phyloP scores from a whole-genome alignment of 2,888 invertebrate genomes.

The Caenorhabditis zanzibari region DNA sequence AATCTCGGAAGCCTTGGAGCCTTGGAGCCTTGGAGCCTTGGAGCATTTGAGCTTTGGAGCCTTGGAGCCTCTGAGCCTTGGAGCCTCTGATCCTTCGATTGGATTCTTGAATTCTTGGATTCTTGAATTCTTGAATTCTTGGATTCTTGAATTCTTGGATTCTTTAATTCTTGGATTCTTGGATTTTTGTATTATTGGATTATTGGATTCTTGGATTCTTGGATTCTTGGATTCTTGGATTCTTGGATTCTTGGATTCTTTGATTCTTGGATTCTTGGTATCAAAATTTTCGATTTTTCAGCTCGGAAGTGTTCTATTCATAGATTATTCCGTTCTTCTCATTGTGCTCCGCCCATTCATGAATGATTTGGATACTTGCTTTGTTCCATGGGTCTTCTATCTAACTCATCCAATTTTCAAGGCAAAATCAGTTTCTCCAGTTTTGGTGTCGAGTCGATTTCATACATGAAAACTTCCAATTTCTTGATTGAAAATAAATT shows the following conservation, averaged over 20 bases:
- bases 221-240: neutral
- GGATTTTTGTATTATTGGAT: too few species aligned
- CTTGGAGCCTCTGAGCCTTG: too few species aligned
- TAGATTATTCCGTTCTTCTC: neutral
- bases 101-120: too few species aligned
- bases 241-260: too few species aligned
- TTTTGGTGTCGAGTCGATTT: neutral
- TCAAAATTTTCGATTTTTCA: neutral
- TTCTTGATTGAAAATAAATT: too few species aligned
- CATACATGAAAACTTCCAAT: neutral
- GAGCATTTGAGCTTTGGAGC: too few species aligned
- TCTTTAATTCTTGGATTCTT: too few species aligned
- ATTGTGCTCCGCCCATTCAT: conserved; percentile 20
- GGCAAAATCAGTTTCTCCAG: neutral
- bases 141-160: too few species aligned
- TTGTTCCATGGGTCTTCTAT: conserved; percentile 30
- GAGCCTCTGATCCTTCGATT: too few species aligned
- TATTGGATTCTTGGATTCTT: too few species aligned
- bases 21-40: too few species aligned
- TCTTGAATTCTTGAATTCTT: too few species aligned
- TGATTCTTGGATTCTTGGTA: neutral
- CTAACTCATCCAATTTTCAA: conserved; percentile 17
- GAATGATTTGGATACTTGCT: conserved; percentile 14
- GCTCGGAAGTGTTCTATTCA: neutral
- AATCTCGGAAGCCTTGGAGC: neutral